Evolutionary conservation across 1,140 invertebrate species (phyloP).

Genomic region (Drosophila kepulauana): DNA sequence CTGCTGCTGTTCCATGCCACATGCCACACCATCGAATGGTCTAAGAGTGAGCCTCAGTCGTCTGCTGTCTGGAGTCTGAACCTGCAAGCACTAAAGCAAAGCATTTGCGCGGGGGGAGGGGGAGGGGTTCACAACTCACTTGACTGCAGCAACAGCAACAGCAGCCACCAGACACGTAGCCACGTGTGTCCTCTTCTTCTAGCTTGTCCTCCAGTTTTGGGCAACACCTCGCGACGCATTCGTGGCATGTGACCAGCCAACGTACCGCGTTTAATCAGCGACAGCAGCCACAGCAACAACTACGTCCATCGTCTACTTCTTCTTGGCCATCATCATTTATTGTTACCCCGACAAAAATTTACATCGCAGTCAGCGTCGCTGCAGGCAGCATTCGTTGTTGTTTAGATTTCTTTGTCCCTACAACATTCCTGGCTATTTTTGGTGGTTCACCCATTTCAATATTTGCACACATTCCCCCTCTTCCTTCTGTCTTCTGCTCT

Average conservation of each 20-base stretch:
- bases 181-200: slow-evolving; percentile 46
- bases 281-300: slow-evolving; percentile 29
- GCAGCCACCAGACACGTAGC: slow-evolving; percentile 61
- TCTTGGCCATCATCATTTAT: slow-evolving; percentile 70
- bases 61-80: slow-evolving; percentile 51
- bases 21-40: neutral
- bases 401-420: slow-evolving; percentile 79
- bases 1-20: no score
- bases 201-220: slow-evolving; percentile 49
- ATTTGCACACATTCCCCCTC: slow-evolving; percentile 57
- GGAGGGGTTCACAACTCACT: slow-evolving; percentile 46
- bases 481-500: neutral
- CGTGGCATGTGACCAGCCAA: slow-evolving; percentile 44
- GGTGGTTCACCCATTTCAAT: slow-evolving; percentile 72
- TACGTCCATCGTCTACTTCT: slow-evolving; percentile 25
- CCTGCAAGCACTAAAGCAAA: slow-evolving; percentile 27
- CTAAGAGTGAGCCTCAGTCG: slow-evolving; percentile 14
- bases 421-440: slow-evolving; percentile 48
- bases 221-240: slow-evolving; percentile 81
- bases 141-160: slow-evolving; percentile 58
- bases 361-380: slow-evolving; percentile 17
- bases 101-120: neutral
- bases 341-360: slow-evolving; percentile 63
- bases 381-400: slow-evolving; percentile 59
- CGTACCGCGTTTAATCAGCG: slow-evolving; percentile 49